Evolutionary conservation across 2,113 vertebrate genomes (phyloP).

Genomic region (Catagonus wagneri): DNA sequence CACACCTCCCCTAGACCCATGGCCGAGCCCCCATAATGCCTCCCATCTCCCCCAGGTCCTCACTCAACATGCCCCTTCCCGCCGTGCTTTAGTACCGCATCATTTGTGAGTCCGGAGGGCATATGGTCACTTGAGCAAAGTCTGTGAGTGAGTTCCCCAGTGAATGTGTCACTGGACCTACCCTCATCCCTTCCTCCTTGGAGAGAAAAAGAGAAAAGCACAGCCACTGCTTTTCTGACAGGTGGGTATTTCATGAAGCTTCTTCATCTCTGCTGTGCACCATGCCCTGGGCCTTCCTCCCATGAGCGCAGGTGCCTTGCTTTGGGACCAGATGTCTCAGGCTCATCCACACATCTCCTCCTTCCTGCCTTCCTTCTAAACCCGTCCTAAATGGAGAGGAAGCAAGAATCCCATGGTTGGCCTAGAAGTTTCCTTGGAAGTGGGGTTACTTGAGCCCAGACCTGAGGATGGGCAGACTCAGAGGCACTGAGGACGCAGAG

Average conservation of each 20-base stretch:
- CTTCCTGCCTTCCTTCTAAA: not conserved
- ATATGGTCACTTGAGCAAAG: not conserved
- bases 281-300: not conserved
- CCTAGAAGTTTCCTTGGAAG: not conserved
- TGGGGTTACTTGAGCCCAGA: not conserved
- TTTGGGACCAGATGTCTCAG: not conserved
- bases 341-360: not conserved
- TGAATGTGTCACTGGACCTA: not conserved
- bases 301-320: not conserved
- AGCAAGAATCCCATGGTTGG: not conserved
- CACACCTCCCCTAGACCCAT: not conserved
- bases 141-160: not conserved
- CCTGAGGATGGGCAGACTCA: not conserved
- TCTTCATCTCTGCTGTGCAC: fast-evolving
- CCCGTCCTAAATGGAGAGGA: not conserved
- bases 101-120: not conserved
- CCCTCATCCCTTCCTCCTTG: not conserved
- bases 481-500: not conserved
- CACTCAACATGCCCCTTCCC: not conserved
- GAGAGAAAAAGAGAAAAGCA: not conserved
- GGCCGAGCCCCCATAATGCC: not conserved
- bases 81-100: fast-evolving
- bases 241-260: fast-evolving
- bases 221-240: fast-evolving
- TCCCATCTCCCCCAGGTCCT: not conserved